phyloP scores from a whole-genome alignment of 2,888 invertebrate species.

The Torymus auratus region DNA sequence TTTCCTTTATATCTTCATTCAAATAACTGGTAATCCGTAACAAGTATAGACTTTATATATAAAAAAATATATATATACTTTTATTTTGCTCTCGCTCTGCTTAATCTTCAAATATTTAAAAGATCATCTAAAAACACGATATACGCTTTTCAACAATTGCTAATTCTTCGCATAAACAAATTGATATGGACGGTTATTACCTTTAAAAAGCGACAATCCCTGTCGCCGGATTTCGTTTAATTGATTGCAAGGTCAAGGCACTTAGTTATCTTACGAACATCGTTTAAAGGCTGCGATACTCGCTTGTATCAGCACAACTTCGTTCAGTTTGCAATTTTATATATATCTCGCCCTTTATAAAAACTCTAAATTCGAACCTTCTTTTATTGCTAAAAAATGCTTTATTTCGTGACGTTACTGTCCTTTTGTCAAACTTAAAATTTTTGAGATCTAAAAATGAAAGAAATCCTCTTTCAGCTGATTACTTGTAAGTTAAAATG shows the following conservation, averaged over 20 bases:
- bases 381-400: constrained; percentile 59
- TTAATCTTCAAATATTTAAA: constrained; percentile 63
- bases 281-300: constrained; percentile 45
- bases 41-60: constrained; percentile 74
- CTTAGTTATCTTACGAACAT: constrained; percentile 63
- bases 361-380: constrained; percentile 50
- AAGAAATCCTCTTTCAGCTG: constrained; percentile 39
- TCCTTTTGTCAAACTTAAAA: constrained; percentile 55
- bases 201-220: constrained; percentile 66
- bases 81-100: constrained; percentile 61
- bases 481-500: constrained; percentile 37
- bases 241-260: constrained; percentile 72
- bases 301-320: constrained; percentile 35
- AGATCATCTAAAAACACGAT: constrained; percentile 63
- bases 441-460: constrained; percentile 51
- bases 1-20: constrained; percentile 60
- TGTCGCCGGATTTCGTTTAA: constrained; percentile 62
- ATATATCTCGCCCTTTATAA: constrained; percentile 37
- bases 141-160: constrained; percentile 69
- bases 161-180: constrained; percentile 69
- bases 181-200: constrained; percentile 75
- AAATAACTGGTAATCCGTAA: constrained; percentile 71
- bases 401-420: constrained; percentile 57
- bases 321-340: constrained; percentile 35
- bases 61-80: constrained; percentile 70